phyloP scores from a whole-genome alignment of 2,888 invertebrate species.

The Arge pagana region DNA sequence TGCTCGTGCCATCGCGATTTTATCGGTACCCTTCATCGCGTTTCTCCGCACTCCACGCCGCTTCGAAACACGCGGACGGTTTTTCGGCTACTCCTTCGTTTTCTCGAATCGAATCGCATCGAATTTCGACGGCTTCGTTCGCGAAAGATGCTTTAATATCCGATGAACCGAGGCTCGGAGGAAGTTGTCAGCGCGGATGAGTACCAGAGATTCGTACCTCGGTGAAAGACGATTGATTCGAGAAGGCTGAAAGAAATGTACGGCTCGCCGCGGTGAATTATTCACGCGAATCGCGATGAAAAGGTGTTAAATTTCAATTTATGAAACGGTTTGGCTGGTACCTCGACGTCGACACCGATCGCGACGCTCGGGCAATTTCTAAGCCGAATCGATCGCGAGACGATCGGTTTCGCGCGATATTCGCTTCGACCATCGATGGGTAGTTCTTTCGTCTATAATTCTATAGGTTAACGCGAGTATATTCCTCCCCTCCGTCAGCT shows the following conservation, averaged over 20 bases:
- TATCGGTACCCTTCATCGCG: constrained; percentile 23
- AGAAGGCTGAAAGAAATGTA: constrained; percentile 15
- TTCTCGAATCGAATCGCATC: constrained; percentile 35
- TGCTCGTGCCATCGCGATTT: constrained; percentile 44
- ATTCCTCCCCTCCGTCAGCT: no score
- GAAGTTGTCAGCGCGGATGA: no score
- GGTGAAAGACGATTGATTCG: constrained; percentile 12
- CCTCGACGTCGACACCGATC: constrained; percentile 15
- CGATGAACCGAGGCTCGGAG: no score
- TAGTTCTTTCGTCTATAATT: no score
- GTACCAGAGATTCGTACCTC: not conserved
- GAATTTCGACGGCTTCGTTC: not conserved
- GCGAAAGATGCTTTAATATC: not conserved
- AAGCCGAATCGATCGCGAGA: constrained; percentile 7
- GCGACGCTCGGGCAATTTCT: not conserved
- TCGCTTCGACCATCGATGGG: no score
- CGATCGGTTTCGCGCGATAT: no score
- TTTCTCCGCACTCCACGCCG: not conserved
- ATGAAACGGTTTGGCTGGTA: constrained; percentile 48
- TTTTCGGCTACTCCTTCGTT: constrained; percentile 1
- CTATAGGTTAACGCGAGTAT: no score
- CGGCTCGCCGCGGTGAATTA: constrained; percentile 15
- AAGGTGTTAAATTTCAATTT: constrained; percentile 48
- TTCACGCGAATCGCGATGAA: constrained; percentile 17
- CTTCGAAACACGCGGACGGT: not conserved